A percentile compares a stretch with the other conserved stretches of the same genome.
Conservation (phyloP, 2,113 vertebrate genomes). For the Calypte anna region DNA sequence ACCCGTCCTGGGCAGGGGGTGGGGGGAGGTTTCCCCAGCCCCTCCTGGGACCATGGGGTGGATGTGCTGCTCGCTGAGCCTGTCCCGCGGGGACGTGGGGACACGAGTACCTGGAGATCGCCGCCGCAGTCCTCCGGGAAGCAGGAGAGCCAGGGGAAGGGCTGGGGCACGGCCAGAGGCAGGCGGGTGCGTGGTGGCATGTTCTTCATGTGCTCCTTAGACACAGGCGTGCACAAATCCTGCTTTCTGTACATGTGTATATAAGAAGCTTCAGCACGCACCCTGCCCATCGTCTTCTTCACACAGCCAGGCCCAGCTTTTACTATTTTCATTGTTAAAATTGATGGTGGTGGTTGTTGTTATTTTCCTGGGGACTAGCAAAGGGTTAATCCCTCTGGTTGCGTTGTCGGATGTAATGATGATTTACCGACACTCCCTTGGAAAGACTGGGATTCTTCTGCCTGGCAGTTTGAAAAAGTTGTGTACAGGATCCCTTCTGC, state of each 20-base stretch:
- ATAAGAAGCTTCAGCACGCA: neutral
- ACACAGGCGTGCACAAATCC: neutral
- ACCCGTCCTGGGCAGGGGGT: neutral
- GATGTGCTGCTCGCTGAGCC: neutral
- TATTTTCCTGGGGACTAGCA: neutral
- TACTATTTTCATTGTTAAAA: neutral
- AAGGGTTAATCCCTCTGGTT: constrained; percentile 63
- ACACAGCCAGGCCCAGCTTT: neutral
- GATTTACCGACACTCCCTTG: constrained; percentile 73
- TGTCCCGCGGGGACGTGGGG: neutral
- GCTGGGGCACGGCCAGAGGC: neutral
- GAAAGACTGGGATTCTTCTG: constrained; percentile 60
- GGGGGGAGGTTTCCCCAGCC: neutral
- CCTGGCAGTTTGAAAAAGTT: constrained; percentile 58
- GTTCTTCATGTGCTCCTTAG: neutral
- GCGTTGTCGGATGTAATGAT: constrained; percentile 59
- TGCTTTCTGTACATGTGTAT: accelerated
- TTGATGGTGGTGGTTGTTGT: neutral
- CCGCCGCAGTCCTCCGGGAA: neutral
- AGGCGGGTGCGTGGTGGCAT: neutral
- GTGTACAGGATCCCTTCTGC: constrained; percentile 31
- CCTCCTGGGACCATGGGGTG: neutral
- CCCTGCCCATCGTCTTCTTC: neutral
- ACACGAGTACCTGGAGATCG: neutral
- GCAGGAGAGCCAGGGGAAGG: neutral